These are phyloP conservation scores for Aurelia sp. DNA, from an alignment of 30 jellyfish, hydroid and myxozoan genomes.

Conservation along the genomic window DNA sequence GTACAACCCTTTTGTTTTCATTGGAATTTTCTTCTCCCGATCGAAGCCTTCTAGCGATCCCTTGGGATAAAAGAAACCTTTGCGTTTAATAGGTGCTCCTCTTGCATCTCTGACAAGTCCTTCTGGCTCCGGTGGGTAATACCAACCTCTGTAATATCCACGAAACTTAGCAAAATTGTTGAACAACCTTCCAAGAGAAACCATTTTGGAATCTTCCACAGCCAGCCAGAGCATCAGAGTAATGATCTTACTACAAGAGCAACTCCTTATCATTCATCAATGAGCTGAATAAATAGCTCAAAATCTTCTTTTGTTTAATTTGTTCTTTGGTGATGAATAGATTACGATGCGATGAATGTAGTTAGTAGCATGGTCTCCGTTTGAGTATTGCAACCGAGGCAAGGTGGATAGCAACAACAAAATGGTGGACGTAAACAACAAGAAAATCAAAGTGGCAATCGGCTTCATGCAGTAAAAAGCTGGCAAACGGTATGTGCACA, in stretches of 20 bases:
- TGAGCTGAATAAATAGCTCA: too few relatives aligned
- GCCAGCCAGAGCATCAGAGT: too few relatives aligned
- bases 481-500: background rate
- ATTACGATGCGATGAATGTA: background rate
- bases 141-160: constrained; percentile 58
- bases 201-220: constrained; percentile 19
- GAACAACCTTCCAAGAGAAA: constrained; percentile 52
- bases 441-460: constrained; percentile 10
- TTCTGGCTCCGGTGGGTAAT: constrained; percentile 75
- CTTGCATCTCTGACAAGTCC: constrained; percentile 50
- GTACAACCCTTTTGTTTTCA: constrained; percentile 66
- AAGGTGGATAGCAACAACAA: background rate
- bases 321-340: too few relatives aligned
- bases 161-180: constrained; percentile 28
- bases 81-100: constrained; percentile 60
- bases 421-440: constrained; percentile 17
- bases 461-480: background rate
- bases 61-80: constrained; percentile 64
- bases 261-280: too few relatives aligned
- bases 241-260: too few relatives aligned
- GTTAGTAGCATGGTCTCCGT: background rate
- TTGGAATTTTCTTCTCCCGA: constrained; percentile 73
- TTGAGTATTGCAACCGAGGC: too few relatives aligned
- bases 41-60: constrained; percentile 64
- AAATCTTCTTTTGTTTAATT: too few relatives aligned